Conservation (phyloP, 2,797 vertebrate genomes). For the Scarus forsteni region DNA sequence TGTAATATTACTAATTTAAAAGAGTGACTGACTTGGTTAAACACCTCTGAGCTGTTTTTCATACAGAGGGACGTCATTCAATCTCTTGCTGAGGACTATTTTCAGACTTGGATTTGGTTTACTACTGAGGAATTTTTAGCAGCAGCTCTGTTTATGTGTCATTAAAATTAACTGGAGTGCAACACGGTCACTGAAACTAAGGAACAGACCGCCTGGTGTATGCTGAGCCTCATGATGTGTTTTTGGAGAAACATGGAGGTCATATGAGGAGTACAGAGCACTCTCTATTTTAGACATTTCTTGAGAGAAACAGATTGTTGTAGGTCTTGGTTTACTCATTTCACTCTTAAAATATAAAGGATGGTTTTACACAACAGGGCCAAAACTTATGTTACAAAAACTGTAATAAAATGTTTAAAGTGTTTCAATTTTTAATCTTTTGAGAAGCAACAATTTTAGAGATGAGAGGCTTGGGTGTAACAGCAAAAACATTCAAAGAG, state of each 20-base stretch:
- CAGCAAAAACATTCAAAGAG: no score
- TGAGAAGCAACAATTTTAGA: no score
- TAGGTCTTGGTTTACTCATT: neutral
- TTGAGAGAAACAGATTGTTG: neutral
- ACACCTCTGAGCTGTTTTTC: neutral
- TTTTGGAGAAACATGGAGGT: neutral
- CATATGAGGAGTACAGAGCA: neutral
- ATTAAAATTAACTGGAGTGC: conserved; percentile 1
- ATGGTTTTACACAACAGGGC: no score
- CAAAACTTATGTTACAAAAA: no score
- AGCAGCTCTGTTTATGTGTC: neutral
- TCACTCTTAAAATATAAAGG: no score
- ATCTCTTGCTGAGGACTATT: neutral
- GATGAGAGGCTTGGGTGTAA: no score
- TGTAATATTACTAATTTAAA: neutral
- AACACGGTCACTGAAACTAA: neutral
- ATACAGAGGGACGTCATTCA: neutral
- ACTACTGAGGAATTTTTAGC: neutral
- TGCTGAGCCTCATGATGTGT: neutral
- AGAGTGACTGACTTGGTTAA: no score
- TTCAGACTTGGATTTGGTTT: neutral
- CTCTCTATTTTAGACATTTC: neutral
- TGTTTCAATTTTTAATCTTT: no score
- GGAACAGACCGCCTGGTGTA: neutral
- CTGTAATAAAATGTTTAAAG: no score